These are phyloP conservation scores for Hermetia illucens DNA, from an alignment of 1,140 invertebrate genomes.

Conservation along the genomic window DNA sequence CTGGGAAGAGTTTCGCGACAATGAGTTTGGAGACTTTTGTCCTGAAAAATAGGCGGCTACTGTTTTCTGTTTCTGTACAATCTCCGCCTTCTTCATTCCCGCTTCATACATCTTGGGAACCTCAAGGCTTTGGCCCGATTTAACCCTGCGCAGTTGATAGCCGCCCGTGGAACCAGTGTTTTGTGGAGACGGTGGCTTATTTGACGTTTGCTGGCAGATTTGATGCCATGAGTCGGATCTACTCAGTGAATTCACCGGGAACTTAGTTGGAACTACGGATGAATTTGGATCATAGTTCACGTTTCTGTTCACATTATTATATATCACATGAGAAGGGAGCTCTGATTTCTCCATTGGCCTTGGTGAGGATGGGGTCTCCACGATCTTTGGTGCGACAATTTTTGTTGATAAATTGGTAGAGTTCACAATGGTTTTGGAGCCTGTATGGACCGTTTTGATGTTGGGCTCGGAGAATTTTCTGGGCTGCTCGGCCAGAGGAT, in stretches of 20 bases:
- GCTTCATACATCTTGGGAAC: slow-evolving; percentile 66
- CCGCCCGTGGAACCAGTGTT: slow-evolving; percentile 10
- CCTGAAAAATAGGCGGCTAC: slow-evolving; percentile 64
- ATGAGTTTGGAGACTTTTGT: slow-evolving; percentile 23
- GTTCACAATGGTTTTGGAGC: slow-evolving; percentile 7
- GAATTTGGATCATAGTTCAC: not conserved
- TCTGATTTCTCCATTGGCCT: slow-evolving; percentile 9
- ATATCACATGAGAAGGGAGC: not conserved
- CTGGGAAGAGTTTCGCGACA: slow-evolving; percentile 13
- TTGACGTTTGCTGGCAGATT: slow-evolving; percentile 28
- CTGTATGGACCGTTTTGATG: too few relatives aligned
- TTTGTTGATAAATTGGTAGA: slow-evolving; percentile 4
- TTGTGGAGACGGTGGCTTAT: slow-evolving; percentile 23
- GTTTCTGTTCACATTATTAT: not conserved
- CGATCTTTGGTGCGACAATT: slow-evolving; percentile 16
- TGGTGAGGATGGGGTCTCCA: slow-evolving; percentile 23
- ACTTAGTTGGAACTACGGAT: too few relatives aligned
- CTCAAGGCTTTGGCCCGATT: slow-evolving; percentile 53
- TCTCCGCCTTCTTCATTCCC: slow-evolving; percentile 52
- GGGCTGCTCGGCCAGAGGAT: slow-evolving; percentile 13
- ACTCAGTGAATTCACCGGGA: slow-evolving; percentile 35
- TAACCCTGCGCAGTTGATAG: slow-evolving; percentile 43
- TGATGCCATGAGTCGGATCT: slow-evolving; percentile 74
- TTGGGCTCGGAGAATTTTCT: not conserved
- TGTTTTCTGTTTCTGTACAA: slow-evolving; percentile 58